These are phyloP conservation scores for Tanytarsus gracilentus DNA, from an alignment of 2,888 invertebrate genomes.

Conservation along the genomic window DNA sequence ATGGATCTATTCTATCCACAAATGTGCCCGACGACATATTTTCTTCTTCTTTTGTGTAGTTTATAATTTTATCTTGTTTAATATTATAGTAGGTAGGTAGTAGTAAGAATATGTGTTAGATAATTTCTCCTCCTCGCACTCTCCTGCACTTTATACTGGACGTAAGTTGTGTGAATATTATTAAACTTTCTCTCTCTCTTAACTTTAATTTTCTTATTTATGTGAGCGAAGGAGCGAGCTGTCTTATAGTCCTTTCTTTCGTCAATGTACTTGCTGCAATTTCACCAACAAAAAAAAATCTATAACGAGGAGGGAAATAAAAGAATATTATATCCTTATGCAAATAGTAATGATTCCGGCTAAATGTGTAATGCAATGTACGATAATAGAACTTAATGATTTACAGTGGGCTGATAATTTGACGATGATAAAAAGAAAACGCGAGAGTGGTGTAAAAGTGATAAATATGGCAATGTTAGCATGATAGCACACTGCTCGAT, in stretches of 20 bases:
- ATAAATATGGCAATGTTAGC: not conserved
- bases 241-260: not conserved
- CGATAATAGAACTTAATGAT: conserved; percentile 3
- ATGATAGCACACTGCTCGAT: not conserved
- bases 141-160: conserved; percentile 7
- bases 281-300: conserved; percentile 2
- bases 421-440: too few species aligned
- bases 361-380: too few species aligned
- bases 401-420: not conserved
- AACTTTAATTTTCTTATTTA: not conserved
- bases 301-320: not conserved
- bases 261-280: not conserved
- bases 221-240: not conserved
- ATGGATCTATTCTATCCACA: conserved; percentile 99
- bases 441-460: not conserved
- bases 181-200: not conserved
- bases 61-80: not conserved
- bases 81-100: not conserved
- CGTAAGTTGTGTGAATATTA: conserved; percentile 1
- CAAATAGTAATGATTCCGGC: too few species aligned
- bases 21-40: conserved; percentile 70
- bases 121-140: not conserved
- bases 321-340: not conserved
- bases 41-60: conserved; percentile 30
- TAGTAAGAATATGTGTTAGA: not conserved